Conservation (phyloP, 92 coral and sea anemone species). For the Palythoa caribaeorum region DNA sequence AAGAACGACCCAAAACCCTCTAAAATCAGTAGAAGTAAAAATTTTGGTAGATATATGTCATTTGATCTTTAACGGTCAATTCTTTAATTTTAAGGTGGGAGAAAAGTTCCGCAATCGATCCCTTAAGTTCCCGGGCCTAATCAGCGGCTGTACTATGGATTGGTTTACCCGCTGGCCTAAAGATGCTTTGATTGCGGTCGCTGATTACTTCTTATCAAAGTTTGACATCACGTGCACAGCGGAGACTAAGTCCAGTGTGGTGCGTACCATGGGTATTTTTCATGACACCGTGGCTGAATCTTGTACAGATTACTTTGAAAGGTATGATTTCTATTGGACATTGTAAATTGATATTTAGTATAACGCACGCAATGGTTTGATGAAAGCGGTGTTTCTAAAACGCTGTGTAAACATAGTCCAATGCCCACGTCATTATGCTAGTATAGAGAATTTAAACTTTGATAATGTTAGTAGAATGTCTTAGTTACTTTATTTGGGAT, state of each 20-base stretch:
- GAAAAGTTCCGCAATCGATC: constrained; percentile 93
- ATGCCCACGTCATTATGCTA: too few relatives aligned
- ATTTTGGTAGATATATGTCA: background rate
- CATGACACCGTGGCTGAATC: constrained; percentile 90
- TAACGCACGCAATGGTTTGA: too few relatives aligned
- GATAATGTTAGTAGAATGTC: too few relatives aligned
- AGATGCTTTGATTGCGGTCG: constrained; percentile 92
- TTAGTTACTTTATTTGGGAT: too few relatives aligned
- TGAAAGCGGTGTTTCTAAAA: too few relatives aligned
- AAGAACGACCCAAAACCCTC: too few relatives aligned
- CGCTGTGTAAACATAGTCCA: too few relatives aligned
- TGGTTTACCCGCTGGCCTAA: constrained; percentile 99
- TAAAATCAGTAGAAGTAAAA: background rate
- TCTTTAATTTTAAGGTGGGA: constrained; percentile 66
- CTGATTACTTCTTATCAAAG: constrained; percentile 91
- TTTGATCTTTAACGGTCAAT: background rate
- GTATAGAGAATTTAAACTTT: too few relatives aligned
- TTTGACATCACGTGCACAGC: constrained; percentile 87
- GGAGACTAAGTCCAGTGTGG: constrained; percentile 81
- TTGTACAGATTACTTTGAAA: constrained; percentile 87
- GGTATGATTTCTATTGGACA: background rate
- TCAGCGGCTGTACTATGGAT: constrained; percentile 94
- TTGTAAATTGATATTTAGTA: too few relatives aligned
- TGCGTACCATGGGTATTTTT: constrained; percentile 88
- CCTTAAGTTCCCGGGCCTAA: constrained; percentile 87